These are phyloP conservation scores for Cherax destructor DNA, from an alignment of 1,140 invertebrate species.

Conservation along the genomic window DNA sequence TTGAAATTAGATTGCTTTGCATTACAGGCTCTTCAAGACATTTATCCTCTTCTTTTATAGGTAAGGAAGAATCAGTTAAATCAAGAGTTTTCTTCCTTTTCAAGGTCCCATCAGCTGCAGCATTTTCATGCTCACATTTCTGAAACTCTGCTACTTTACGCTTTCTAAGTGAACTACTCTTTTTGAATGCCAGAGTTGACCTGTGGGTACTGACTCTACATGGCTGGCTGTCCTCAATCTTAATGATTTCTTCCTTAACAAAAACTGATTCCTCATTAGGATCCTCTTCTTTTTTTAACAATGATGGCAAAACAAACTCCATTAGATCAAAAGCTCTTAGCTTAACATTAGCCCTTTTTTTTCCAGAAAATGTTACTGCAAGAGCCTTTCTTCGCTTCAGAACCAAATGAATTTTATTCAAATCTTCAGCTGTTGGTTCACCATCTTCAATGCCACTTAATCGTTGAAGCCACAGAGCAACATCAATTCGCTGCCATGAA, in stretches of 20 bases:
- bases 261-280: not conserved
- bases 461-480: constrained; percentile 60
- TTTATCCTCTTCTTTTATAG: no score
- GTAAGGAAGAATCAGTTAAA: no score
- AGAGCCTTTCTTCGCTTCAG: constrained; percentile 69
- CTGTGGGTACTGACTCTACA: not conserved
- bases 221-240: not conserved
- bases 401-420: constrained; percentile 51
- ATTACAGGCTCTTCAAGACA: no score
- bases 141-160: not conserved
- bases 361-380: constrained; percentile 58
- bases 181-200: not conserved
- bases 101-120: no score
- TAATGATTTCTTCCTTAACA: not conserved
- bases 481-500: constrained; percentile 58
- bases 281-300: not conserved
- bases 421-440: constrained; percentile 34
- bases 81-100: no score
- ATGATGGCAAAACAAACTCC: constrained; percentile 53
- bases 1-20: no score
- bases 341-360: constrained; percentile 39
- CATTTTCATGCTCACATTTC: not conserved
- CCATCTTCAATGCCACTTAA: constrained; percentile 29
- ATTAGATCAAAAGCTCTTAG: constrained; percentile 61
- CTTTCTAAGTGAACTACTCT: not conserved